Evolutionary conservation across 2,113 vertebrate genomes (phyloP).

Genomic region (Myocastor coypus): DNA sequence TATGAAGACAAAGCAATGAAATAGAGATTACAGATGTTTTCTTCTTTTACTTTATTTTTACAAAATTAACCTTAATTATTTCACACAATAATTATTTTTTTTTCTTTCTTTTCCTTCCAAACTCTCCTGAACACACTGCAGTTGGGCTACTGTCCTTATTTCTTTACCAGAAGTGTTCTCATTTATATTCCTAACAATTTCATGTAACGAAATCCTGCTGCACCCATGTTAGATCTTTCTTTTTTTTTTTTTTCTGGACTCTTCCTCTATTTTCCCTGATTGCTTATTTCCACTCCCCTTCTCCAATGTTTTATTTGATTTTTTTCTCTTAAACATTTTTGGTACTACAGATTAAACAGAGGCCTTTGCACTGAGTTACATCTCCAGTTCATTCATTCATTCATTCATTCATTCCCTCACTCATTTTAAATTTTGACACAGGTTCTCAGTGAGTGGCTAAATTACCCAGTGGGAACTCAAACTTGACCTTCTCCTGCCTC

Average conservation of each 20-base stretch:
- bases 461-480: background rate
- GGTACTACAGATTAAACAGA: too few relatives aligned
- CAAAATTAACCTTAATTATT: slow-evolving; percentile 34
- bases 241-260: slow-evolving; percentile 6
- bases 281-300: background rate
- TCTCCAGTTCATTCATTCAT: background rate
- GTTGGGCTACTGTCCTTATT: background rate
- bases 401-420: background rate
- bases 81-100: background rate
- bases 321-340: background rate
- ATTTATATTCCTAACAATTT: background rate
- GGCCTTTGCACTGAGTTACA: background rate
- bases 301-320: background rate
- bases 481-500: background rate
- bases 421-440: background rate
- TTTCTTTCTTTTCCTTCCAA: background rate
- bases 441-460: background rate
- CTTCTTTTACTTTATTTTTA: background rate
- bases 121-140: slow-evolving; percentile 9
- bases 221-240: background rate
- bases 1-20: background rate
- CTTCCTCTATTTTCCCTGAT: slow-evolving; percentile 15
- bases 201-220: background rate
- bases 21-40: slow-evolving; percentile 15
- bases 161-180: background rate